These are phyloP conservation scores for Coregonus clupeaformis DNA, from an alignment of 2,113 vertebrate species.

Conservation along the genomic window DNA sequence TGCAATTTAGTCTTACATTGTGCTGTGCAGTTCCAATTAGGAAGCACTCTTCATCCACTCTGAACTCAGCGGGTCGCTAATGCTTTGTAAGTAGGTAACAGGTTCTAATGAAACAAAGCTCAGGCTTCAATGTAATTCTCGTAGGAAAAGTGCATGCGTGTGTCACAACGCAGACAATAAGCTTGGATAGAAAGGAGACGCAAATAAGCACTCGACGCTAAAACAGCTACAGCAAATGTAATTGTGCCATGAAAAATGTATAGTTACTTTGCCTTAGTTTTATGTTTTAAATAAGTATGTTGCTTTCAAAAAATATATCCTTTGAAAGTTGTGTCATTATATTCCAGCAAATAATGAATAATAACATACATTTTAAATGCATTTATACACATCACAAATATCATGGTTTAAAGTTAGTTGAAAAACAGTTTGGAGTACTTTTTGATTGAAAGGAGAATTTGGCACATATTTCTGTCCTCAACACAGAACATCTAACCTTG, in stretches of 20 bases:
- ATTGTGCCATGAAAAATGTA: no score
- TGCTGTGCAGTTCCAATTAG: constrained; percentile 49
- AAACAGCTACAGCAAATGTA: no score
- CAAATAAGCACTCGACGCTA: constrained; percentile 25
- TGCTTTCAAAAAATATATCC: no score
- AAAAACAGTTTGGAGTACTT: background rate
- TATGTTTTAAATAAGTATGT: no score
- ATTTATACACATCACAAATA: no score
- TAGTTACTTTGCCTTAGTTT: no score
- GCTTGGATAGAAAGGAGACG: constrained; percentile 6
- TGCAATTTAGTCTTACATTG: constrained; percentile 49
- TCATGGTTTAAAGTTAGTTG: background rate
- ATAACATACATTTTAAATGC: no score
- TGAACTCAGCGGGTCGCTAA: constrained; percentile 61
- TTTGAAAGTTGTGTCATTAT: no score
- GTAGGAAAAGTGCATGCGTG: constrained; percentile 15
- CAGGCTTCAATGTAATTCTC: constrained; percentile 19
- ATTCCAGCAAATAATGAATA: no score
- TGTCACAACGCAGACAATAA: constrained; percentile 6
- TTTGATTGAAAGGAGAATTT: constrained; percentile 69
- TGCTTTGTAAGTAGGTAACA: constrained; percentile 46
- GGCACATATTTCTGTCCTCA: constrained; percentile 55
- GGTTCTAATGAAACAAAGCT: constrained; percentile 56
- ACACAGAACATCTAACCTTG: constrained; percentile 61
- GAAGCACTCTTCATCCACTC: constrained; percentile 39